A percentile compares a stretch with the other conserved stretches of the same genome.
Evolutionary conservation across 1,140 invertebrate species (phyloP).

Genomic region (Camponotus floridanus): DNA sequence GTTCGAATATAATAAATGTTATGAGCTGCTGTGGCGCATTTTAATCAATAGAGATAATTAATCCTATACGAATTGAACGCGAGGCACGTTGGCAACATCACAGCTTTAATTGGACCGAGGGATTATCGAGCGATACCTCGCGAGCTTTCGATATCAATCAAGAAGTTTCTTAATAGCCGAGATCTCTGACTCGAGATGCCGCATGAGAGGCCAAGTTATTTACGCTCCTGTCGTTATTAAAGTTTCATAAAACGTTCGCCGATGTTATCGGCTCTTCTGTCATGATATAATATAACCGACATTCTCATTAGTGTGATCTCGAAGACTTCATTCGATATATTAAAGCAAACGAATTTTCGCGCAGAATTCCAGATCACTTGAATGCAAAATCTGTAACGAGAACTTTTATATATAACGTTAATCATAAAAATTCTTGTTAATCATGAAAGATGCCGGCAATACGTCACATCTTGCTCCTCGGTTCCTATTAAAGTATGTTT

Average conservation of each 20-base stretch:
- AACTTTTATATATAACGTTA: conserved; percentile 44
- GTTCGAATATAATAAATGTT: conserved; percentile 17
- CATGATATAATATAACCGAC: conserved; percentile 1
- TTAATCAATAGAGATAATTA: conserved; percentile 57
- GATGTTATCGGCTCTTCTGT: conserved; percentile 36
- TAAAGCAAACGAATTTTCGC: conserved; percentile 7
- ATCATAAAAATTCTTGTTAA: conserved; percentile 14
- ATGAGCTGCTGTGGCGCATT: neutral
- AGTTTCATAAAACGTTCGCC: conserved; percentile 53
- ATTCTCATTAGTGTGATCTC: conserved; percentile 1
- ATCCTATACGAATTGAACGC: conserved; percentile 41
- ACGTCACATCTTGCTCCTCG: no score
- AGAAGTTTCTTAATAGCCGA: conserved; percentile 49
- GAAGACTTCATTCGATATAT: conserved; percentile 4
- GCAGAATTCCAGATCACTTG: neutral
- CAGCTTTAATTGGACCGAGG: conserved; percentile 40
- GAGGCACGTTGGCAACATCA: conserved; percentile 7
- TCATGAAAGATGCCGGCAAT: neutral
- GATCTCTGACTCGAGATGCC: conserved; percentile 13
- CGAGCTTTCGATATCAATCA: conserved; percentile 49
- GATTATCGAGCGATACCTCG: conserved; percentile 40
- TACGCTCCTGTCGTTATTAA: conserved; percentile 46
- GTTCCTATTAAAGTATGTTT: no score
- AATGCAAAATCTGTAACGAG: neutral
- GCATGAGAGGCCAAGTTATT: conserved; percentile 29